Conservation (phyloP, 2,113 vertebrate species). For the Menura novaehollandiae region DNA sequence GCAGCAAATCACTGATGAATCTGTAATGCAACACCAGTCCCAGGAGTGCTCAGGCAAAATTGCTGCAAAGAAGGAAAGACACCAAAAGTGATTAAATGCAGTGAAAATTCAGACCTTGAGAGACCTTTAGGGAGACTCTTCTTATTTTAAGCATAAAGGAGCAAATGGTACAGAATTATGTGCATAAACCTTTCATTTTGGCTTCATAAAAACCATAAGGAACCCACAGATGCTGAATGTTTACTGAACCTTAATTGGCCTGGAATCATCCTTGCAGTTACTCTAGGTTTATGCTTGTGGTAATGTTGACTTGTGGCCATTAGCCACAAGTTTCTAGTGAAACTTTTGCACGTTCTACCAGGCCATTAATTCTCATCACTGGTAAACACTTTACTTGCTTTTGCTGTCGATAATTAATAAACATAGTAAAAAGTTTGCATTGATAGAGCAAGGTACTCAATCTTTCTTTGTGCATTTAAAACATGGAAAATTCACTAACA, state of each 20-base stretch:
- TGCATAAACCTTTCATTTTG: not conserved
- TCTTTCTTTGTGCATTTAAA: not conserved
- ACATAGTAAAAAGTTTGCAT: not conserved
- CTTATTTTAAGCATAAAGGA: not conserved
- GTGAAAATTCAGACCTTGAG: not conserved
- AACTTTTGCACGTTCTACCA: not conserved
- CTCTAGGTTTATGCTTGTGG: not conserved
- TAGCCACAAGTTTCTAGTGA: not conserved
- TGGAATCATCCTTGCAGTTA: not conserved
- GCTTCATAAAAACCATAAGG: not conserved
- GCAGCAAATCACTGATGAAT: constrained; percentile 54
- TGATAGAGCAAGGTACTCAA: not conserved
- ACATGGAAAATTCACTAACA: not conserved
- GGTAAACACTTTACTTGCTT: not conserved
- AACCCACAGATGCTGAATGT: not conserved
- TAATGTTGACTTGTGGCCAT: not conserved
- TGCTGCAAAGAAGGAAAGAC: constrained; percentile 31
- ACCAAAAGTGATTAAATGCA: constrained; percentile 12
- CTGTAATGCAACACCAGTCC: constrained; percentile 2
- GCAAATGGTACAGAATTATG: not conserved
- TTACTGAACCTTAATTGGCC: not conserved
- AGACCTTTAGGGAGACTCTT: not conserved
- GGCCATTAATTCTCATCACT: not conserved
- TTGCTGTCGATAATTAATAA: not conserved
- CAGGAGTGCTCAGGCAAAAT: constrained; percentile 9